Evolutionary conservation across 2,797 vertebrate genomes (phyloP).

Genomic region (Clarias platycephalus): DNA sequence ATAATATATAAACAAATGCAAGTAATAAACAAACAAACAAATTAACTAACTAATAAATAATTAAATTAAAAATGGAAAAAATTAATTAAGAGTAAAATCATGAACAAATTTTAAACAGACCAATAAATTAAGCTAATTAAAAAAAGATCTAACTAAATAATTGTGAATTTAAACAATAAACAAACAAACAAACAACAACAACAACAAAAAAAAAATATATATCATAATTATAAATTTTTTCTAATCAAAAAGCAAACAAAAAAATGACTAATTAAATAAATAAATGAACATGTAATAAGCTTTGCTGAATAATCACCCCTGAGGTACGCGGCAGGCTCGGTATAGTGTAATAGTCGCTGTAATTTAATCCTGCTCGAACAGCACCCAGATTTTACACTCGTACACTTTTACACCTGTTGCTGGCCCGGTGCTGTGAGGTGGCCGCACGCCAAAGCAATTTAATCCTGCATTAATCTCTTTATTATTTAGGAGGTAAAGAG

Average conservation of each 20-base stretch:
- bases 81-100: background rate
- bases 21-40: background rate
- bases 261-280: background rate
- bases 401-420: conserved; percentile 4
- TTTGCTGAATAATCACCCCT: background rate
- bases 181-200: too few relatives aligned
- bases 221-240: background rate
- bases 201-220: too few relatives aligned
- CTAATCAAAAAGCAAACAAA: background rate
- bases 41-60: too few relatives aligned
- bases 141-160: background rate
- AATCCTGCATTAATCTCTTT: conserved; percentile 32
- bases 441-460: conserved; percentile 28
- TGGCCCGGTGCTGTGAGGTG: conserved; percentile 32
- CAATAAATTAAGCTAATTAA: background rate
- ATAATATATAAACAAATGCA: background rate
- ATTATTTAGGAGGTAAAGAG: conserved; percentile 49
- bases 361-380: conserved; percentile 22
- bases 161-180: background rate
- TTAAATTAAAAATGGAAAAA: background rate
- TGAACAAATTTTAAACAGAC: background rate
- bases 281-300: background rate
- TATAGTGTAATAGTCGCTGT: background rate
- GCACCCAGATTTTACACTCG: background rate
- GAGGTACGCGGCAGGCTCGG: background rate